Conservation (phyloP, 2,113 vertebrate species). For the Saccopteryx bilineata region DNA sequence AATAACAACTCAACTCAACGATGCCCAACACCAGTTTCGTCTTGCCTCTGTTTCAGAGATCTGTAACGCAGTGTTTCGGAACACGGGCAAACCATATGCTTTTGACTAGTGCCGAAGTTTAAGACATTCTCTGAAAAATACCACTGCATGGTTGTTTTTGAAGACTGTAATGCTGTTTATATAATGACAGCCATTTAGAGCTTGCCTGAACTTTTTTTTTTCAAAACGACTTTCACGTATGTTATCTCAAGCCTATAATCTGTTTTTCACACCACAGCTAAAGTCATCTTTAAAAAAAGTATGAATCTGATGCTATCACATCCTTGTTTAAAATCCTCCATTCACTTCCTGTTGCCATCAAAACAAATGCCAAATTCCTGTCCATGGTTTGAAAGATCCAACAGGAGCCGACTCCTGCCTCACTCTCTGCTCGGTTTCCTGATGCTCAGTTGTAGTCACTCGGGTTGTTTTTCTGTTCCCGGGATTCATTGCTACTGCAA, state of each 20-base stretch:
- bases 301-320: conserved; percentile 70
- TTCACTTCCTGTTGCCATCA: conserved; percentile 54
- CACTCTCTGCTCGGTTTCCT: background rate
- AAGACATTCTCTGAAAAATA: conserved; percentile 42
- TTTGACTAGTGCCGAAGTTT: conserved; percentile 23
- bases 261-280: conserved; percentile 62
- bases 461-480: background rate
- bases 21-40: background rate
- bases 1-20: background rate
- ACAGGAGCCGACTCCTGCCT: background rate
- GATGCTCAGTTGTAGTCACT: background rate
- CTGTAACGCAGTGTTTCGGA: conserved; percentile 19
- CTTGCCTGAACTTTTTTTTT: conserved; percentile 48
- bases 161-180: conserved; percentile 52
- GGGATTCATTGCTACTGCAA: background rate
- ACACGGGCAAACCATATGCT: background rate
- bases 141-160: conserved; percentile 47
- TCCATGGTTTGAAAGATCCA: conserved; percentile 26
- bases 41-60: conserved; percentile 27
- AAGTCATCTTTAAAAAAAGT: conserved; percentile 66
- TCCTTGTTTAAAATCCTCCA: conserved; percentile 50
- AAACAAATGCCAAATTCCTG: conserved; percentile 63
- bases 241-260: conserved; percentile 61
- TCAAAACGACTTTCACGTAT: conserved; percentile 58
- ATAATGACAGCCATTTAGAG: conserved; percentile 60